These are phyloP conservation scores for Nannobrachium achirus DNA, from an alignment of 2,113 vertebrate genomes.

Conservation along the genomic window DNA sequence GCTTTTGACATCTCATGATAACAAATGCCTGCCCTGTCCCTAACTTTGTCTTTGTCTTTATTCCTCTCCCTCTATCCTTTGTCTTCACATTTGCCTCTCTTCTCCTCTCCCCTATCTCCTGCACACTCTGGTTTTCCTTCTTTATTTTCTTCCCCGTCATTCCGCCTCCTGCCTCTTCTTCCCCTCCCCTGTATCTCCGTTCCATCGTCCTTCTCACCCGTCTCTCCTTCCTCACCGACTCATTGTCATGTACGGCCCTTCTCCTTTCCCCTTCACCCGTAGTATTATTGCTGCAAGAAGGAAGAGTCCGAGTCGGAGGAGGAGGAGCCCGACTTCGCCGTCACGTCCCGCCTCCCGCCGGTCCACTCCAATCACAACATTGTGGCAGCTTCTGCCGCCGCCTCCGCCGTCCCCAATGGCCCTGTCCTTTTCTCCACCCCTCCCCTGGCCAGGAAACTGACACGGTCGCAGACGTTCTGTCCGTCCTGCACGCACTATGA, in stretches of 20 bases:
- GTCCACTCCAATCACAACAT: slow-evolving; percentile 91
- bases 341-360: slow-evolving; percentile 89
- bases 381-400: slow-evolving; percentile 80
- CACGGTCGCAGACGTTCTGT: slow-evolving; percentile 85
- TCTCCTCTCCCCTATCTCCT: not conserved
- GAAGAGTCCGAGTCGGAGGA: slow-evolving; percentile 95
- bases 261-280: not conserved
- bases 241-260: not conserved
- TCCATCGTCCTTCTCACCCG: not conserved
- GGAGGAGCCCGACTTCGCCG: slow-evolving; percentile 96
- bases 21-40: not conserved
- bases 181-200: not conserved
- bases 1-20: not conserved
- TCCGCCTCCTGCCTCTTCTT: not conserved
- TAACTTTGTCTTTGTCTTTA: not conserved
- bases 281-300: slow-evolving; percentile 98
- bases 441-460: slow-evolving; percentile 82
- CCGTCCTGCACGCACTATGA: slow-evolving; percentile 88
- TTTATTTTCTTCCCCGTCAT: not conserved
- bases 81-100: not conserved
- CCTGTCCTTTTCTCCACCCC: slow-evolving; percentile 85
- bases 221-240: not conserved
- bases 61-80: not conserved
- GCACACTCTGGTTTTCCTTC: not conserved
- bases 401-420: slow-evolving; percentile 83